A percentile compares a stretch with the other conserved stretches of the same genome.
Conservation (phyloP, 2,888 invertebrate genomes). For the Drosophila ezoana region DNA sequence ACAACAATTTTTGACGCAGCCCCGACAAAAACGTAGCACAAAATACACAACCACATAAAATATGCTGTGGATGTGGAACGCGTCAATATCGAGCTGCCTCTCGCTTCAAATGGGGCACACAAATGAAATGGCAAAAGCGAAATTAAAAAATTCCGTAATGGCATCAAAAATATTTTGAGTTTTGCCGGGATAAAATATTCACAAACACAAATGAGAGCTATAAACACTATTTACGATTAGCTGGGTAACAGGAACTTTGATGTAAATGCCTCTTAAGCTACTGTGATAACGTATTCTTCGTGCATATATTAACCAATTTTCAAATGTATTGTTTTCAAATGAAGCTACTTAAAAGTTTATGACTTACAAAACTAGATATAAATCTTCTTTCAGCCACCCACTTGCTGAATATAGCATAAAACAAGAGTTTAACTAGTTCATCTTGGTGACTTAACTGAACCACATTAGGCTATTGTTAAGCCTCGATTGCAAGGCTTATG, state of each 20-base stretch:
- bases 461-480: constrained; percentile 27
- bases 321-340: constrained; percentile 41
- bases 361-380: constrained; percentile 15
- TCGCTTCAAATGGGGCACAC: constrained; percentile 45
- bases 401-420: constrained; percentile 7
- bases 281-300: constrained; percentile 24
- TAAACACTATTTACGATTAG: constrained; percentile 39
- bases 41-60: constrained; percentile 43
- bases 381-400: constrained; percentile 33
- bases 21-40: constrained; percentile 17
- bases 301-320: constrained; percentile 35
- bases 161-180: constrained; percentile 45
- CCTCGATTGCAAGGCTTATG: constrained; percentile 4
- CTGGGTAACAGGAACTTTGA: constrained; percentile 29
- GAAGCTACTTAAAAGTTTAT: constrained; percentile 39
- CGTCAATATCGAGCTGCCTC: constrained; percentile 46
- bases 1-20: constrained; percentile 66
- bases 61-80: constrained; percentile 54
- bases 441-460: constrained; percentile 3
- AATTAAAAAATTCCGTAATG: constrained; percentile 56
- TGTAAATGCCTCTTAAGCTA: constrained; percentile 27
- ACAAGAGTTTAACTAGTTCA: constrained; percentile 10
- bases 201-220: constrained; percentile 33
- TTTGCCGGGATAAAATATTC: constrained; percentile 57
- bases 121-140: constrained; percentile 57